Conservation (phyloP, 2,888 invertebrate genomes). For the Hanleya hanleyi region DNA sequence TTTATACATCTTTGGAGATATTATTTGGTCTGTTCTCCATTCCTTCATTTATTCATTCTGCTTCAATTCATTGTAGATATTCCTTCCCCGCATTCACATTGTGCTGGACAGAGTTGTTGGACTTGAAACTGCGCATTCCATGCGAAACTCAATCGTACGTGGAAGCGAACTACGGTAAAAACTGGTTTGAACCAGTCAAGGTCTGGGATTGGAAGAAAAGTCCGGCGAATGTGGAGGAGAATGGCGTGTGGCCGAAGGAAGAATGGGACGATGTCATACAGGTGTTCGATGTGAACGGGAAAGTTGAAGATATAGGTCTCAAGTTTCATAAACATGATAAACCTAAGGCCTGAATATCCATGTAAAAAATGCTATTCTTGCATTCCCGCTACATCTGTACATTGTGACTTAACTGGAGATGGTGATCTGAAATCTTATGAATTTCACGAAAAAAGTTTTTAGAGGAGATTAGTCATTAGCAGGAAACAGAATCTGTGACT, state of each 20-base stretch:
- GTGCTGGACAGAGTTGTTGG: conserved; percentile 77
- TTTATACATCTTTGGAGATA: no score
- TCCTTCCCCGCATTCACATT: conserved; percentile 75
- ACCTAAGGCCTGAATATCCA: no score
- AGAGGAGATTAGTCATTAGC: no score
- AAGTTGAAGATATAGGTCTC: not conserved
- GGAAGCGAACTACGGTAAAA: conserved; percentile 76
- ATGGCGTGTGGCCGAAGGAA: conserved; percentile 75
- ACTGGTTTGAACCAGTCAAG: conserved; percentile 75
- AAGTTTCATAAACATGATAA: no score
- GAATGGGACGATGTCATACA: conserved; percentile 75
- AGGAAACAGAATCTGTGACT: no score
- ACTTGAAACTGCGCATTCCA: conserved; percentile 75
- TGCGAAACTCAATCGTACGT: conserved; percentile 76
- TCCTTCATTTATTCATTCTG: no score
- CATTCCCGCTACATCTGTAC: no score
- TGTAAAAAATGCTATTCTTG: no score
- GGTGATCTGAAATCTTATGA: no score
- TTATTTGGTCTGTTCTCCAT: no score
- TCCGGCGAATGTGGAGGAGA: conserved; percentile 75
- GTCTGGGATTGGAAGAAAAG: conserved; percentile 77
- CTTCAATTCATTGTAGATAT: conserved; percentile 75
- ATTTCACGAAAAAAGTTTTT: no score
- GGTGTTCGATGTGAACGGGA: conserved; percentile 38
- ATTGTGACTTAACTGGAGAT: no score